Evolutionary conservation across 2,888 invertebrate genomes (phyloP), one percentile per base, ranked within the genome.

Genomic region (Eremobia ochroleuca): DNA sequence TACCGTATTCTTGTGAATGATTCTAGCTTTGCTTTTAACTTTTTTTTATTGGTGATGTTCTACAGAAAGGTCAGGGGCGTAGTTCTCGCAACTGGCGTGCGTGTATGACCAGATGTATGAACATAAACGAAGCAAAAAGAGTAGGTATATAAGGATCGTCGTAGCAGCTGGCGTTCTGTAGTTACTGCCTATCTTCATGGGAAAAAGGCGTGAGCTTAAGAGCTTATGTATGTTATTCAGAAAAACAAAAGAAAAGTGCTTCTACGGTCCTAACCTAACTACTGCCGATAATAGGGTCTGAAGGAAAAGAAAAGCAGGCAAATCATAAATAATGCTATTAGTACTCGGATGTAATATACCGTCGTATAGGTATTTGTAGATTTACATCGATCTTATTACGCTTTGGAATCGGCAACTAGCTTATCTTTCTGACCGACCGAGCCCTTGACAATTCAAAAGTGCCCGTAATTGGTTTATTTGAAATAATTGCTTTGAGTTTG

Each of bases 321-420:
- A 69, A 65, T 34, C 43, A 40, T 52, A 43, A 43, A 70, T 28
- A 73, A 13, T 73, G 15, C n/a, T 73, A 55, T 74, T 28, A 15
- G 1, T 49, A 28, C 28, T 34, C 2, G 3, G n/a, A 21, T 37
- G 40, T 67, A 31, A 11, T 11, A 62, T 28, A 43, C 31, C 43
- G n/a, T 55, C 18, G 25, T 0, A 43, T 18, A n/a, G 11, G 18
- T 62, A 55, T 73, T 21, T 31, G 4, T 52, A 62, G n/a, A n/a
- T 11, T 25, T 66, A 3, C 40, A 52, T 13, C 25, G 1, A n/a
- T 21, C 15, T 21, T 37, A 37, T 11, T 8, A 49, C 4, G 25
- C 49, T 49, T 49, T 21, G 2, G 21, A 25, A 49, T 25, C 8
- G 49, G 25, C 49, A 49, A 49, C 46, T 5, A 46, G 5, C 46